Evolutionary conservation across 2,113 vertebrate species (phyloP), one percentile per base, ranked within the genome.

Genomic region (Athene cunicularia): DNA sequence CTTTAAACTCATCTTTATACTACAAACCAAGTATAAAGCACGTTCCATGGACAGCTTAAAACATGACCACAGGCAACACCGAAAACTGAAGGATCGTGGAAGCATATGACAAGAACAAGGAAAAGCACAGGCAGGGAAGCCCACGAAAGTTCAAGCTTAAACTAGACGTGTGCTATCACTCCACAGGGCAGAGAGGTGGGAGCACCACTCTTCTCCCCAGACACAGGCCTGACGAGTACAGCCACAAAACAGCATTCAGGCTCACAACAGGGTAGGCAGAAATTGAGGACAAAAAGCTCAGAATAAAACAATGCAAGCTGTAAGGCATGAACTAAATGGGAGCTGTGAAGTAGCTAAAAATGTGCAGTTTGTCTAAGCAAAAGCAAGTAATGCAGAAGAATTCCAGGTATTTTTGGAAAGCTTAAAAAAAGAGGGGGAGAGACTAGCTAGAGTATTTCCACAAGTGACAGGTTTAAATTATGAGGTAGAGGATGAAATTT

Each of bases 391-490:
- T 9, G 39, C 43, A 76, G 52, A 86, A 39, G n/a, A 66, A 49
- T 81, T 82, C 14, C 75, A 80, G 53, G 14, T 84, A 92, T 67
- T 92, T 91, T 73, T 92, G 39, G 74, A 90, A 90, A 86, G 52
- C 62, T 86, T 64, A 68, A 67, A 86, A 56, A 59, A 75, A 43
- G 30, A 53, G 14, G 14, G 27, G 32, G 18, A 88, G 39, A 81
- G 35, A 79, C 35, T 41, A 91, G 49, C 55, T 43, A 37, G 53
- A 91, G 49, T n/a, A 62, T 64, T 90, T 76, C 77, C 66, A 66
- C 24, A 76, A 91, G 60, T 88, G 94, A 82, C 74, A 83, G 66
- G 41, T 70, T 80, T 86, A 82, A 93, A 93, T 81, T 62, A 93
- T 73, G 73, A 93, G 50, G n/a, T 2, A 88, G 74, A 89, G 77